Conservation (phyloP, 2,113 vertebrate species). For the Thunnus maccoyii region DNA sequence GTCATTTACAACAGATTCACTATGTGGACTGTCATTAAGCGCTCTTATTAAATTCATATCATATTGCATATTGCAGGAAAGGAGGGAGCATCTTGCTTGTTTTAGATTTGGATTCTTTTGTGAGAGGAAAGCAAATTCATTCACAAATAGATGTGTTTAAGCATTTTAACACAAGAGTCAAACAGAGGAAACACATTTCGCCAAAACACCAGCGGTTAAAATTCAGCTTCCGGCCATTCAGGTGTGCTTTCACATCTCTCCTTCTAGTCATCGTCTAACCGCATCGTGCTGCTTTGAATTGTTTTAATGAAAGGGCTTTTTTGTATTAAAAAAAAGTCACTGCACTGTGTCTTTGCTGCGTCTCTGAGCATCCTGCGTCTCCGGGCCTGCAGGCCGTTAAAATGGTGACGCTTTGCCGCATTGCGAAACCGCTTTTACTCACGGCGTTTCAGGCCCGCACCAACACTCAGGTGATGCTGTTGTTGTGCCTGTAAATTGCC, state of each 20-base stretch:
- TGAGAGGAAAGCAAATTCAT: not conserved
- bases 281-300: not conserved
- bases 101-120: not conserved
- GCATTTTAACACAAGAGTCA: too few relatives aligned
- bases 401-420: constrained; percentile 71
- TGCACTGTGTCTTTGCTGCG: not conserved
- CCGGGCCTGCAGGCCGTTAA: constrained; percentile 50
- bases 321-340: not conserved
- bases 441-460: not conserved
- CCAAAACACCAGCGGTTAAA: too few relatives aligned
- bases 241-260: not conserved
- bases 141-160: not conserved
- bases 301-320: not conserved
- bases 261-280: not conserved
- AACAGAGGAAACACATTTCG: not conserved
- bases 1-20: not conserved
- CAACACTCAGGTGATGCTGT: constrained; percentile 11
- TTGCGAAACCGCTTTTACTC: constrained; percentile 74
- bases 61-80: not conserved
- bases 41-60: too few relatives aligned
- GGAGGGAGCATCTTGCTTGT: not conserved
- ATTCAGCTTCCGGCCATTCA: not conserved
- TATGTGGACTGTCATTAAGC: too few relatives aligned
- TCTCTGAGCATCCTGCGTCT: constrained; percentile 27
- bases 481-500: not conserved